Evolutionary conservation across 2,113 vertebrate species (phyloP), one percentile per base, ranked within the genome.

Genomic region (Hemichromis elongatus): DNA sequence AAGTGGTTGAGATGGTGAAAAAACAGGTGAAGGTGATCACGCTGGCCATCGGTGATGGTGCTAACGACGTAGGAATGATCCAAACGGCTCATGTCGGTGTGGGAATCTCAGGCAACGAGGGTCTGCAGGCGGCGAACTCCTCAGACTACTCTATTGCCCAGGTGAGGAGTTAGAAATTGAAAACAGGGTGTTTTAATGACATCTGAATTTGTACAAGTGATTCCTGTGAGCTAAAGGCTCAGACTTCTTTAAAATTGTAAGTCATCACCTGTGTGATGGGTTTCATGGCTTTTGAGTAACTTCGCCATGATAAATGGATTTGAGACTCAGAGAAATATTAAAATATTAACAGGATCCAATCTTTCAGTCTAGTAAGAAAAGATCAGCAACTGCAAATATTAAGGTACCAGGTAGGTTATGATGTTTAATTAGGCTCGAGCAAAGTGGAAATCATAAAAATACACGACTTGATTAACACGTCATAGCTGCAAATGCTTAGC

Each of bases 91-190:
- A 99, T 1, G 98, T 99, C 1, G 99, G 99, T 4, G 97, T 99
- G 45, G 99, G 99, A 28, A 99, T 99, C 89, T 99, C 98, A 14
- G 99, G 99, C 68, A 99, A 99, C 16, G 99, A 99, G 93, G 99
- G 99, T 33, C 96, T 99, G 9, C 99, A 99, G 92, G 99, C 98
- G 3, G 98, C 99, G 28, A 99, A 99, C 94, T 99, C 99, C 79
- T 99, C 99, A 1, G 99, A 99, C 90, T 99, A 99, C 93, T 99
- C 98, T n/a, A 99, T 99, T 86, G 99, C 98, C 54, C 99, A 99
- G 97, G 99, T 99, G 77, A 90, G 24, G 14, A 40, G 61, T 21
- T 40, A 13, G 35, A 28, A 42, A 73, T 50, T 28, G 26, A 5
- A 50, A 24, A 19, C 42, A n/a, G n/a, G n/a, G n/a, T n/a, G n/a